These are phyloP conservation scores for Sarcophaga carnaria DNA, from an alignment of 2,888 invertebrate genomes.

Conservation along the genomic window DNA sequence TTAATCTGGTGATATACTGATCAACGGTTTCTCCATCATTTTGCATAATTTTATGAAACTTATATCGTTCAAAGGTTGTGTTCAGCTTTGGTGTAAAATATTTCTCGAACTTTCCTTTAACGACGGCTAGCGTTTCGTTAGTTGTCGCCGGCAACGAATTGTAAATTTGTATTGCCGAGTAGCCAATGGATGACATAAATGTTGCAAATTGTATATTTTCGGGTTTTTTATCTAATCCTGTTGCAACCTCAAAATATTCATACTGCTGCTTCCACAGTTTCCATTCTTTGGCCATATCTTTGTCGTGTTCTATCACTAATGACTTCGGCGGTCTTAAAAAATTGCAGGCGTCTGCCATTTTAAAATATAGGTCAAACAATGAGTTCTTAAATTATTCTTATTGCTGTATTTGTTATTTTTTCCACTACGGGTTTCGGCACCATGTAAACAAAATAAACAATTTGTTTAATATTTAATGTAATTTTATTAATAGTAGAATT, in stretches of 20 bases:
- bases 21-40: not conserved
- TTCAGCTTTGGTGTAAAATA: not conserved
- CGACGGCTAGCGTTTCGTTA: not conserved
- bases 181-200: slow-evolving; percentile 4
- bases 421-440: no score
- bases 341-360: no score
- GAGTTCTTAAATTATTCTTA: no score
- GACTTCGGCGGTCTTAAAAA: no score
- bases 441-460: no score
- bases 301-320: no score
- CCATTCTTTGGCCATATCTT: not conserved
- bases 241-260: slow-evolving; percentile 59
- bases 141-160: not conserved
- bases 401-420: no score
- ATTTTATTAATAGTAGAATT: no score
- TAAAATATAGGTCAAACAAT: no score
- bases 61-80: not conserved
- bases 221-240: slow-evolving; percentile 26
- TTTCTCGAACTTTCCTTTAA: not conserved
- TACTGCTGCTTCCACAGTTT: slow-evolving; percentile 62
- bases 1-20: not conserved
- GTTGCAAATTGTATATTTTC: slow-evolving; percentile 60
- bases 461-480: no score
- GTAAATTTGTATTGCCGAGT: not conserved
- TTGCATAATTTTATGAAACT: not conserved